Base-by-base conservation (phyloP, 2,113 vertebrate species). In the Pseudolaguvia tuberculata region DNA sequence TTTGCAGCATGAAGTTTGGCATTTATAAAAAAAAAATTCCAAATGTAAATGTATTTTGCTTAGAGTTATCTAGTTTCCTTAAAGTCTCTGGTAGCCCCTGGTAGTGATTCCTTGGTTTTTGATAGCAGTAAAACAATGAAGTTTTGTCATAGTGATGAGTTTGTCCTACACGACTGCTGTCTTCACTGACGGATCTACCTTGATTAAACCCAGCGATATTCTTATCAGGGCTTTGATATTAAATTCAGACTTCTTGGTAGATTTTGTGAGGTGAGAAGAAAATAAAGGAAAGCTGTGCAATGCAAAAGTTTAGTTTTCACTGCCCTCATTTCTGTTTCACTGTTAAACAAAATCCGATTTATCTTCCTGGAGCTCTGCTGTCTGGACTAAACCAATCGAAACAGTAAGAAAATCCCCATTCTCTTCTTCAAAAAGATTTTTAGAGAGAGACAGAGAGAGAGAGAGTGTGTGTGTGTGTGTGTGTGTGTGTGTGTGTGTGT, bases 241-340 rank as follows among this genome's bases (percentile, higher is more conserved):
- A 35, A 35, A 6, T 35, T 35, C 29, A 31, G 61, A 45, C 57
- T 68, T 78, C 59, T 69, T 59, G 80, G 42, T 56, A 67, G 39
- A 47, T 72, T 39, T 35, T 50, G 68, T 78, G 66, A 62, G 52
- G 62, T 18, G 14, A 58, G 12, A 53, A 66, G 62, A 81, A 75
- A 71, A 53, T 81, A 52, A 75, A 63, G 58, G 71, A 55, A 61
- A 42, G 56, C 70, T 70, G 65, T 51, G 12, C 71, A 72, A 31
- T 35, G 50, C 55, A 68, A n/a, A 75, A 47, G 72, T 45, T 4
- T 7, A 17, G 53, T 72, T 81, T 56, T 81, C 61, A 62, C 52
- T 81, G 73, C 58, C 59, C 80, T 78, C 27, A 45, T 78, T 75
- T 77, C 47, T 70, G 39, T 77, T 77, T 70, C 39, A 67, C 69